Base-by-base conservation (phyloP, 2,888 invertebrate species). In the Drosophila ochracea region DNA sequence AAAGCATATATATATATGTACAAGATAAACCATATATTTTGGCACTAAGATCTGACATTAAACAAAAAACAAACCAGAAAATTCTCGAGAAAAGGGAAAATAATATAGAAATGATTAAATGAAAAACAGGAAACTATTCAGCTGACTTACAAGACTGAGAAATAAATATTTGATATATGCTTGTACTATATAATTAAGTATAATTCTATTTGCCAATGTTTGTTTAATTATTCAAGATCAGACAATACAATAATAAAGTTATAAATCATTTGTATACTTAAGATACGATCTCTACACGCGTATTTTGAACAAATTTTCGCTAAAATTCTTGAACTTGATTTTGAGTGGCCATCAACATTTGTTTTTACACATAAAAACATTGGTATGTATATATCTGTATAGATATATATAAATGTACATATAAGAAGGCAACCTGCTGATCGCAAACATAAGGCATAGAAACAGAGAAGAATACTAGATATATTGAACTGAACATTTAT, bases 261-360 rank as follows among this genome's bases (percentile, higher is more conserved):
- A 25, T 47, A 68, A 67, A 68, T 66, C 50, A 35, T 21, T 35
- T 31, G 13, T 54, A 31, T 49, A 28, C 9, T 19, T 28, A 37
- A n/a, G 19, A 30, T 19, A 11, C 28, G 5, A 39, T 57, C 16
- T n/a, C 13, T 53, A 10, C 21, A 13, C 5, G 19, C 28, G 30
- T 30, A 73, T 50, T 58, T 58, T 59, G 10, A 41, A 52, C n/a
- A 41, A 35, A 37, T 59, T 62, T 75, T 59, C 43, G 47, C 37
- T 41, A 72, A 66, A 75, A 78, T 68, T 82, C 87, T 90, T 88
- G 88, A 88, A 88, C 88, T 88, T 88, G 88, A 88, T 80, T 57
- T 57, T 55, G 37, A 35, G 75, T 57, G 35, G 52, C 30, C 79
- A 73, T 74, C 60, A 66, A 64, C 60, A 74, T 71, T 69, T 72